These are phyloP conservation scores for Trichopria drosophilae DNA, from an alignment of 2,888 invertebrate species.

Conservation along the genomic window DNA sequence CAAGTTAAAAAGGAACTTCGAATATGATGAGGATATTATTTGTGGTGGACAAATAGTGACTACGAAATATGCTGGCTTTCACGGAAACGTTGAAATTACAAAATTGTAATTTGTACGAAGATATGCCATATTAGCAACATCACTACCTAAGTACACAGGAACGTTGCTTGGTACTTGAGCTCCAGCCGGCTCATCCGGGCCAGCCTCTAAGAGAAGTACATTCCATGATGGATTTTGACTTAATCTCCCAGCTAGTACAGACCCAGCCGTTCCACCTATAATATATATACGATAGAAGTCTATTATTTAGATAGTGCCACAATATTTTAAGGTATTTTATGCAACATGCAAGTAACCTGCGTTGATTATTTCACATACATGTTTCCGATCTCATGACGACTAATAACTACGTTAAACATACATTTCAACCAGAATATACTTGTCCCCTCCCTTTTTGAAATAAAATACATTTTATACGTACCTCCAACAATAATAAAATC, in stretches of 20 bases:
- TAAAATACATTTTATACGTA: no score
- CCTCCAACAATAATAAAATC: conserved; percentile 71
- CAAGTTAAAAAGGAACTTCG: no score
- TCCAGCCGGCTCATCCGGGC: conserved; percentile 68
- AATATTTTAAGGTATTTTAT: not conserved
- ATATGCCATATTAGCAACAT: conserved; percentile 1
- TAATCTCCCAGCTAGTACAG: conserved; percentile 66
- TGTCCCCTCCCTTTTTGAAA: no score
- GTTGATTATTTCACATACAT: no score
- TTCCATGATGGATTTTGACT: conserved; percentile 68
- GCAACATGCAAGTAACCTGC: not conserved
- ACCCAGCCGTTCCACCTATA: conserved; percentile 65
- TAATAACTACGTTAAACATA: no score
- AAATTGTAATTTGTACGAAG: no score
- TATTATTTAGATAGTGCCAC: not conserved
- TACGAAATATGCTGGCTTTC: no score
- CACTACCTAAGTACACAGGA: conserved; percentile 43
- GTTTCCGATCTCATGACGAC: no score
- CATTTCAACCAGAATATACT: no score
- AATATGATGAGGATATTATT: no score
- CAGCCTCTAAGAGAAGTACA: conserved; percentile 71
- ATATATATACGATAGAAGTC: not conserved
- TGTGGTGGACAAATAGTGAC: no score
- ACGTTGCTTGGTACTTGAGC: conserved; percentile 54
- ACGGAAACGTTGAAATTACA: no score